phyloP scores from a whole-genome alignment of 23 tunicate species.

The Halocynthia roretzi region DNA sequence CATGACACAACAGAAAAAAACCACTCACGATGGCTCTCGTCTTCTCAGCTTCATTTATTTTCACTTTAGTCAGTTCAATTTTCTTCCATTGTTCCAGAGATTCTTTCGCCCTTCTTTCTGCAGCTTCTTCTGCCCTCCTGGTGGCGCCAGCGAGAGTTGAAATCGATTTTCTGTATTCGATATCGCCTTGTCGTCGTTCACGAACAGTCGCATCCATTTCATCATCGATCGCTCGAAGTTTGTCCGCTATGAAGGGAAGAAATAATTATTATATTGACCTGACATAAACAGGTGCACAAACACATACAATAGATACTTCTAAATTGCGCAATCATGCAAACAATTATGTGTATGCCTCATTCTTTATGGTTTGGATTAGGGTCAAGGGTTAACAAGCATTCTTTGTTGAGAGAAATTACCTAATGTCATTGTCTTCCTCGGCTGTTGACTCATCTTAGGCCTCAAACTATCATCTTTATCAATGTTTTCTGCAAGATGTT shows the following conservation, averaged over 20 bases:
- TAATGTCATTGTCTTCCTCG: conserved; percentile 3
- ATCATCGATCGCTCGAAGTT: conserved; percentile 63
- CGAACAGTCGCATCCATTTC: conserved; percentile 35
- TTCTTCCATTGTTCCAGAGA: conserved; percentile 79
- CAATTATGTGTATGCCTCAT: too few relatives aligned
- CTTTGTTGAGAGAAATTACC: not conserved
- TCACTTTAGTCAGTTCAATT: conserved; percentile 47
- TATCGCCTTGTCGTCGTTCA: conserved; percentile 32
- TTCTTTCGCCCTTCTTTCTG: conserved; percentile 54
- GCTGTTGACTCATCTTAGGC: not conserved
- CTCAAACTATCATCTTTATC: not conserved
- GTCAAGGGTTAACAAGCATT: too few relatives aligned
- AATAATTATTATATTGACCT: not conserved
- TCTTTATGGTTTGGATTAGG: too few relatives aligned
- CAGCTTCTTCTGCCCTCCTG: conserved; percentile 70
- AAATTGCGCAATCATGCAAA: too few relatives aligned
- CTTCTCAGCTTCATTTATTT: conserved; percentile 58
- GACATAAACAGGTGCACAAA: not conserved
- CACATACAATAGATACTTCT: too few relatives aligned
- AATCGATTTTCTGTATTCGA: conserved; percentile 10
- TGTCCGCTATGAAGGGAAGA: conserved; percentile 46
- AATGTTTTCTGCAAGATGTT: not conserved
- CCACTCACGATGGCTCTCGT: conserved; percentile 46
- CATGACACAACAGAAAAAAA: too few relatives aligned
- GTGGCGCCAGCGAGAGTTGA: conserved; percentile 31